Percentiles rank a stretch among this genome's conserved stretches.
phyloP scores from a whole-genome alignment of 2,797 vertebrate genomes.

The Prunella strophiata region DNA sequence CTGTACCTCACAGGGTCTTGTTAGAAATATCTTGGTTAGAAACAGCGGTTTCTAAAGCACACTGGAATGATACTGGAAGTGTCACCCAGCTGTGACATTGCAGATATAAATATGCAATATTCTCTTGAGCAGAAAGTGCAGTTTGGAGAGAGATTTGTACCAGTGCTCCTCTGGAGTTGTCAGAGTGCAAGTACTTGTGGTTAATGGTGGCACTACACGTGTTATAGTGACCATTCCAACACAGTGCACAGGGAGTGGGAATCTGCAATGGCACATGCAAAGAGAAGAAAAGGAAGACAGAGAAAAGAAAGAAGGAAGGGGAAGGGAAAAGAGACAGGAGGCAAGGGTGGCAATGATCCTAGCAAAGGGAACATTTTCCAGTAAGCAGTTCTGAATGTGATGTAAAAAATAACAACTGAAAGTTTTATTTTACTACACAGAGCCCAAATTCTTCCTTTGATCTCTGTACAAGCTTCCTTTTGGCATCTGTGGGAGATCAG shows the following conservation, averaged over 20 bases:
- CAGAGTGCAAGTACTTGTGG: not conserved
- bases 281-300: not conserved
- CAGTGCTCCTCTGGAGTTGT: not conserved
- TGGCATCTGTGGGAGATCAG: conserved; percentile 64
- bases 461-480: conserved; percentile 64
- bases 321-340: not conserved
- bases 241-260: not conserved
- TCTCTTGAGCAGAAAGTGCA: not conserved
- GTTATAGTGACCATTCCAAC: not conserved
- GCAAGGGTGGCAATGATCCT: conserved; percentile 16
- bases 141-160: not conserved
- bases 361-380: conserved; percentile 52
- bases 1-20: not conserved
- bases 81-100: not conserved
- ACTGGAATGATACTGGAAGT: not conserved
- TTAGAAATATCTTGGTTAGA: not conserved
- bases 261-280: not conserved
- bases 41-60: not conserved
- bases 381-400: conserved; percentile 47
- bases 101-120: not conserved
- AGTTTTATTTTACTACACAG: conserved; percentile 67
- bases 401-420: conserved; percentile 67
- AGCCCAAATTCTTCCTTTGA: conserved; percentile 64
- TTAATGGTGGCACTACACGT: not conserved
- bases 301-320: not conserved